Base-by-base conservation (phyloP, 2,888 invertebrate genomes). In the Alviniconcha strummeri region DNA sequence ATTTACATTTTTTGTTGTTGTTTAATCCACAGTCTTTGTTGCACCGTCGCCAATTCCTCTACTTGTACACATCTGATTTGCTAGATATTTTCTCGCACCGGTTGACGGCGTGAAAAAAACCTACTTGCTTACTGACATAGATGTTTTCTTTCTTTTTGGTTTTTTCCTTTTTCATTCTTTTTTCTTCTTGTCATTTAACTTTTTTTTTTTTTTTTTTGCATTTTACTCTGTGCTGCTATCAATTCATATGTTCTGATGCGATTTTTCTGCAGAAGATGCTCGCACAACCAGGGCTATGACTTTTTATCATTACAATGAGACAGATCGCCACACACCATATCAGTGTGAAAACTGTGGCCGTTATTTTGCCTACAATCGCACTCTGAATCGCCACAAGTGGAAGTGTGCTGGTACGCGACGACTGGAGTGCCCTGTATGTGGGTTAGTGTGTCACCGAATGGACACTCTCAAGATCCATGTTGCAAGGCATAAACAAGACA, bases 301-400 rank as follows among this genome's bases (percentile, higher is more conserved):
- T 15, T 64, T n/a, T 64, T 78, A 64, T 57, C 13, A 15, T 78
- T n/a, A 78, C 11, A 11, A 52, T 75, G 75, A 81, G 81, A 71
- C 36, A 9, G 57, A 52, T 36, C 69, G 64, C 11, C 82, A 36
- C 77, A 77, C 75, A 69, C 77, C 82, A 6, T 82, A 76, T 76
- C 69, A 57, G 69, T 82, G 82, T 57, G 77, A 82, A 54, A 52
- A 76, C n/a, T 82, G 82, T 80, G 75, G 81, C n/a, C 83, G 84
- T 13, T 69, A 75, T 19, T 86, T 86, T 78, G 72, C 82, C 55
- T 83, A 86, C 83, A 81, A 77, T 19, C 81, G 80, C 56, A 86
- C 84, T 64, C 79, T 86, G 17, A 83, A 75, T 67, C 81, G 85
- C 13, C 85, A 86, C 79, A 83, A 64, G 36, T 86, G 85, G 85